Evolutionary conservation across 1,140 invertebrate species (phyloP), one percentile per base, ranked within the genome.

Genomic region (Meloidogyne floridensis): DNA sequence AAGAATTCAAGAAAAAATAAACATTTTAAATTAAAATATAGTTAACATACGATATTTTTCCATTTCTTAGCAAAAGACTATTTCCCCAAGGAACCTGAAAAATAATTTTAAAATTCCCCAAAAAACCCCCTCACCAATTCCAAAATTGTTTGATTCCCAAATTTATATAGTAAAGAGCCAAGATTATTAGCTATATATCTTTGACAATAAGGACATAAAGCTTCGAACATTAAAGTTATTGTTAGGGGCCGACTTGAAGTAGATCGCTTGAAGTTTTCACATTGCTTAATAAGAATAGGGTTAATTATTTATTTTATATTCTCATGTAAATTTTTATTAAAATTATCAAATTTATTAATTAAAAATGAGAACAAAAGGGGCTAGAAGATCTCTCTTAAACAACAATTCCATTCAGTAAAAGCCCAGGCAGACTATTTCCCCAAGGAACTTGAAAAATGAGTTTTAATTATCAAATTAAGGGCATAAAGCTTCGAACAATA

Each of bases 181-280:
- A 89, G 73, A 56, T 89, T 85, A 76, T 90, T 87, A 5, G 89
- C 72, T 71, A 89, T 89, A 72, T 89, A 89, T 76, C 87, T 88
- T 70, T 89, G 89, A 72, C 88, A 89, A 71, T 83, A 89, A 9
- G 88, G 88, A 76, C 88, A 89, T n/a, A 89, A 78, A 15, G 88
- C 88, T 72, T 89, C 88, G 74, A 84, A 79, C 77, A 69, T 79
- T 42, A 47, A 79, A 42, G 15, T 90, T 20, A 89, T 74, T 7
- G 89, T 90, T 32, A 89, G 81, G 56, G 88, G 89, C 13, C 89
- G 77, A 3, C 85, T 89, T 43, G 80, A 77, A 9, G 79, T 51
- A n/a, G 80, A 77, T 7, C 82, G 81, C 15, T 82, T 82, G n/a
- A 90, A 84, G 1, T 70, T 6, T 32, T 88, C 87, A 71, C 88